A percentile compares a stretch with the other conserved stretches of the same genome.
Conservation (phyloP, 2,797 vertebrate genomes). For the Amblyraja radiata region DNA sequence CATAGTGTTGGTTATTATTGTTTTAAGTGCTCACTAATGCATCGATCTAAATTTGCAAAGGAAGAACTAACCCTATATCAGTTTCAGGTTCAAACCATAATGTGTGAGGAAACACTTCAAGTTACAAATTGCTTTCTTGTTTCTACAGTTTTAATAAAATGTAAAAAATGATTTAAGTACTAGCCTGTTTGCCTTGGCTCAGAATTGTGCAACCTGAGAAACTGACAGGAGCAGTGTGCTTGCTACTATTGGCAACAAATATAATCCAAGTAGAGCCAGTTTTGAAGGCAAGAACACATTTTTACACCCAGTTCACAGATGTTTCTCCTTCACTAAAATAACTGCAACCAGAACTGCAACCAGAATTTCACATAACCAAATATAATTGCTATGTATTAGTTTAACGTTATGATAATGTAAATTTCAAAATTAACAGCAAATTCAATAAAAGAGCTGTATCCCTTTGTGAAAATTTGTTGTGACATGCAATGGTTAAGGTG, state of each 20-base stretch:
- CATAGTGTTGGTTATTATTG: background rate
- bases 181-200: background rate
- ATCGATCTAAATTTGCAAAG: background rate
- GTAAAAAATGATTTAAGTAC: background rate
- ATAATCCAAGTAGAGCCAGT: background rate
- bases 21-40: background rate
- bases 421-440: slow-evolving; percentile 10
- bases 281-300: background rate
- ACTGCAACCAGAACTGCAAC: background rate
- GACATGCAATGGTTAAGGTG: background rate
- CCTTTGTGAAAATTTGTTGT: background rate
- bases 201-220: background rate
- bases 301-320: background rate
- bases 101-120: background rate
- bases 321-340: background rate
- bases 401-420: background rate
- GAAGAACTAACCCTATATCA: background rate
- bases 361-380: background rate
- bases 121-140: background rate
- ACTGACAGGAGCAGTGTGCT: no score
- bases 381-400: background rate
- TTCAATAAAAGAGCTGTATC: background rate
- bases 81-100: background rate
- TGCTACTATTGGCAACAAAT: background rate
- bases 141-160: background rate